phyloP scores from a whole-genome alignment of 2,113 vertebrate genomes.

The Rafetus swinhoei region DNA sequence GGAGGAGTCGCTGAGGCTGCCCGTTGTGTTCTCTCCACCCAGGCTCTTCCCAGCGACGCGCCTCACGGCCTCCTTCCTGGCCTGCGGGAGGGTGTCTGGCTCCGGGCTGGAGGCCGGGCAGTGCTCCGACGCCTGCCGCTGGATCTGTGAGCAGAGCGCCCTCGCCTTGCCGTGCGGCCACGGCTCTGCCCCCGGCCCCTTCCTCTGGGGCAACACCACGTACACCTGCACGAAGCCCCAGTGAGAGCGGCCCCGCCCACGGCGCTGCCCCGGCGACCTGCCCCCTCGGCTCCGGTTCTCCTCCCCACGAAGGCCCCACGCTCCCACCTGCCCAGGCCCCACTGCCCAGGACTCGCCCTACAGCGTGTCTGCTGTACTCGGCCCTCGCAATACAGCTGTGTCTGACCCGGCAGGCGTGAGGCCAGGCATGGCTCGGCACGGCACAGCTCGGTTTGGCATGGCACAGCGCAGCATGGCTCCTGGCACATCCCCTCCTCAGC shows the following conservation, averaged over 20 bases:
- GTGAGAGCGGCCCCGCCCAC: accelerated
- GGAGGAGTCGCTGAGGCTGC: not conserved
- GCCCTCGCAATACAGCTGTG: too few relatives aligned
- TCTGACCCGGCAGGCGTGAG: too few relatives aligned
- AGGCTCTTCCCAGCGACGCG: conserved; percentile 4
- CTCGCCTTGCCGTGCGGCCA: conserved; percentile 15
- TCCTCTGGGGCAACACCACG: conserved; percentile 57
- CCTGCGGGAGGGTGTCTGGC: conserved; percentile 39
- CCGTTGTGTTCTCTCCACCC: not conserved
- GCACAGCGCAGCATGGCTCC: too few relatives aligned
- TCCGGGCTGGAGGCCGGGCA: not conserved
- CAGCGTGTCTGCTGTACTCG: too few relatives aligned
- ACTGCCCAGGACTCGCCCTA: too few relatives aligned
- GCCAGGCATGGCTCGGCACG: too few relatives aligned
- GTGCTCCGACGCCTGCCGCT: not conserved
- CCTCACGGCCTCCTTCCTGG: not conserved
- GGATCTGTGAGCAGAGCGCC: not conserved
- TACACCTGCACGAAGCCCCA: conserved; percentile 20
- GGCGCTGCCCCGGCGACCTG: not conserved
- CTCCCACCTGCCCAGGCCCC: too few relatives aligned
- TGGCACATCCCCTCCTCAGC: too few relatives aligned
- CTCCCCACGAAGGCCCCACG: too few relatives aligned
- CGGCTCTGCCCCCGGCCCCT: accelerated
- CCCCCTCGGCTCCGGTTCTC: not conserved
- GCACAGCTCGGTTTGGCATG: too few relatives aligned